Percentiles rank a stretch among this genome's conserved stretches.
phyloP scores from a whole-genome alignment of 2,113 vertebrate species.

The Maylandia zebra region DNA sequence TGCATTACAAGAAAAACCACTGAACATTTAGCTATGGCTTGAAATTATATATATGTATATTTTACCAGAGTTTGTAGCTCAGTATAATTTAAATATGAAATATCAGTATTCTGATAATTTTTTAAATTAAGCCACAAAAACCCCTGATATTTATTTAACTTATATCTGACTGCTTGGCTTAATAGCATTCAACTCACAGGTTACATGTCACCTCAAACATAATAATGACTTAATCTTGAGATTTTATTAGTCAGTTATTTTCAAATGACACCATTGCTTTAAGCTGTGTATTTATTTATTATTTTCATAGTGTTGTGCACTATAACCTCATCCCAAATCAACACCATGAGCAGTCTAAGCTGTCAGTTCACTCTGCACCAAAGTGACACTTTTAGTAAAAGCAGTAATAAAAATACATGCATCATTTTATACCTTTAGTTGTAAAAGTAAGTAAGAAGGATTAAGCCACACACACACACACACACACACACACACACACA shows the following conservation, averaged over 20 bases:
- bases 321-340: not conserved
- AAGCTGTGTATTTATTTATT: not conserved
- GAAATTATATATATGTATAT: not conserved
- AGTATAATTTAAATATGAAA: not conserved
- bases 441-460: not conserved
- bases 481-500: not conserved
- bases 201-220: not conserved
- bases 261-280: not conserved
- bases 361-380: not conserved
- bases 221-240: not conserved
- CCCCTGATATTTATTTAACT: not conserved
- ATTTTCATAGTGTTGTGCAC: not conserved
- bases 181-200: not conserved
- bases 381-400: not conserved
- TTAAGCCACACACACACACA: not conserved
- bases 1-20: not conserved
- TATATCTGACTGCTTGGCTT: not conserved
- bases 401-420: not conserved
- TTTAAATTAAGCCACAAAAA: not conserved
- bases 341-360: not conserved
- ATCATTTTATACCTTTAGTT: not conserved
- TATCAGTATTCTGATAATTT: not conserved
- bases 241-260: not conserved
- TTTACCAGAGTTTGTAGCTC: not conserved
- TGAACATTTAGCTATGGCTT: not conserved